Evolutionary conservation across 2,888 invertebrate genomes (phyloP).

Genomic region (Metopia argyrocephala): DNA sequence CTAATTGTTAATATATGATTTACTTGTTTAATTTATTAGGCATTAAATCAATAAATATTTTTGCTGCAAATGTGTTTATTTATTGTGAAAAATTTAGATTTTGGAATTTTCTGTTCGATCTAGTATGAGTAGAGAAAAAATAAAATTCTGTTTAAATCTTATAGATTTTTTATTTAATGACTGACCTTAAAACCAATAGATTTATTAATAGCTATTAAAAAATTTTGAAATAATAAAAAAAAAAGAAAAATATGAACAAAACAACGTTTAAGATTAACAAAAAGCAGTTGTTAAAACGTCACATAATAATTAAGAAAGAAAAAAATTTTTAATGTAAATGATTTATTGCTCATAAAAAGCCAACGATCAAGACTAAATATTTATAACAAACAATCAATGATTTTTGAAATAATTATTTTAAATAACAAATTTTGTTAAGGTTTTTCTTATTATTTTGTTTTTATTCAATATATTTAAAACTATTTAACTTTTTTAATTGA

Average conservation of each 20-base stretch:
- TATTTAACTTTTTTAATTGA: background rate
- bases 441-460: no score
- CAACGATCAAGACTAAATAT: conserved; percentile 5
- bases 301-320: conserved; percentile 41
- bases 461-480: background rate
- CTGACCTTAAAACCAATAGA: conserved; percentile 63
- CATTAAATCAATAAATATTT: conserved; percentile 40
- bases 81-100: conserved; percentile 11
- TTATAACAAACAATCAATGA: background rate
- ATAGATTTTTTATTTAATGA: conserved; percentile 12
- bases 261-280: conserved; percentile 24
- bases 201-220: conserved; percentile 45
- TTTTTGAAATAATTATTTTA: no score
- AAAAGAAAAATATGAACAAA: background rate
- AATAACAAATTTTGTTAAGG: no score
- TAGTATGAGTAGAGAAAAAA: background rate
- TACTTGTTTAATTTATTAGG: conserved; percentile 43
- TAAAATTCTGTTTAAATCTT: conserved; percentile 2
- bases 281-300: conserved; percentile 36
- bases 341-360: conserved; percentile 43
- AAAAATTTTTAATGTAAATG: conserved; percentile 16
- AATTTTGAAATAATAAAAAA: background rate
- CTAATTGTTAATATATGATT: conserved; percentile 39
- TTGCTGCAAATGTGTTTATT: background rate
- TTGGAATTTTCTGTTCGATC: conserved; percentile 31